These are phyloP conservation scores for Sebastes kiyomatsui DNA, from an alignment of 2,797 vertebrate species.

Conservation along the genomic window DNA sequence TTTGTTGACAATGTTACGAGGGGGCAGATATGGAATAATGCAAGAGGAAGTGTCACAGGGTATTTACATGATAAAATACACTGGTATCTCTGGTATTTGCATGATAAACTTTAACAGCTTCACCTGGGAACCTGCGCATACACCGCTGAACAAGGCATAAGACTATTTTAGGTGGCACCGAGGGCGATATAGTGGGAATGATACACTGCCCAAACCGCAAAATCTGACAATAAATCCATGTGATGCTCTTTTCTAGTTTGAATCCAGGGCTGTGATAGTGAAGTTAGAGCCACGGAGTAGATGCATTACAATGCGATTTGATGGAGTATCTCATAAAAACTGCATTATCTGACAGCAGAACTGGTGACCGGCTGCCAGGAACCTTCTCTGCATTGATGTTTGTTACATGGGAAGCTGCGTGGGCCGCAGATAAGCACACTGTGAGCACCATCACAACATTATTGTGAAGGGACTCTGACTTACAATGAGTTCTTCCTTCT, in stretches of 20 bases:
- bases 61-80: conserved; percentile 57
- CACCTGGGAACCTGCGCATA: background rate
- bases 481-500: background rate
- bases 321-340: background rate
- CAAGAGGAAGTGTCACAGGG: conserved; percentile 46
- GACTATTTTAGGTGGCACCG: background rate
- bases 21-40: background rate
- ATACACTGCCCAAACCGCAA: background rate
- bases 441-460: background rate
- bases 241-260: background rate
- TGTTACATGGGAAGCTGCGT: conserved; percentile 21
- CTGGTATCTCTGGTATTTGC: no score
- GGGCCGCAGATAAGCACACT: conserved; percentile 1
- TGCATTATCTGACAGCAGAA: background rate
- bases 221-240: background rate
- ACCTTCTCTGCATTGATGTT: background rate
- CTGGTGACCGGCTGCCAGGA: background rate
- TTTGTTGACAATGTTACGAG: background rate
- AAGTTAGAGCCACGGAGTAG: no score
- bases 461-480: background rate
- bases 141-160: background rate
- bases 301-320: background rate
- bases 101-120: conserved; percentile 19
- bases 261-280: background rate
- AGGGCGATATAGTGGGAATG: background rate